Evolutionary conservation across 2,888 invertebrate species (phyloP), one percentile per base, ranked within the genome.

Genomic region (Ophioninae sp.): DNA sequence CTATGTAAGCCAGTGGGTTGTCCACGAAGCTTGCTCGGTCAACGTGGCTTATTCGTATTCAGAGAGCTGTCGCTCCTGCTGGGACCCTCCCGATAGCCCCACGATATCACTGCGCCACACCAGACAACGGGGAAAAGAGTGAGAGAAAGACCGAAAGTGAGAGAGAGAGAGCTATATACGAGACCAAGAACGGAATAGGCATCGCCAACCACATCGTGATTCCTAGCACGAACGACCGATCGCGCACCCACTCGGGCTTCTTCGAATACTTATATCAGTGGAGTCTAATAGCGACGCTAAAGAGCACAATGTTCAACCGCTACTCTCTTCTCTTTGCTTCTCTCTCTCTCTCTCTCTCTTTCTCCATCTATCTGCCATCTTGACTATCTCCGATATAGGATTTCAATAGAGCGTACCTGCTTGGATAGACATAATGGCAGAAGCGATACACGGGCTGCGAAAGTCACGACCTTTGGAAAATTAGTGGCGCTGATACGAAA

Each of bases 1-100:
- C 51, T 51, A 88, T 88, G 88, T 89, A 89, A 90, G 89, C 85
- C 89, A 89, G 81, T 88, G 84, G 88, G 88, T 88, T 87, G 88
- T 85, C 85, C 85, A 74, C 61, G 51, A 37, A 30, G 59, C 58
- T 30, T 41, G 78, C 20, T 79, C 71, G 79, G 72, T 76, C 81
- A 76, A 44, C 86, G 76, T 84, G 85, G 58, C 83, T 83, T 84
- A 90, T 90, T 89, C 86, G 89, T 90, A 90, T 91, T 89, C 89
- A 87, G 83, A 84, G 76, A 76, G 68, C 72, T 68, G 56, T 79
- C 37, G 82, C 78, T 82, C 64, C 84, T 84, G 87, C 87, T 85
- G 85, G 83, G 86, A 81, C 86, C 85, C 87, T 86, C 85, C 81
- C 85, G 86, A 87, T 85, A 86, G 84, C 59, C 74, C 73, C 63